Base-by-base conservation (phyloP, 2,888 invertebrate species). In the Pristionchus japonicus region DNA sequence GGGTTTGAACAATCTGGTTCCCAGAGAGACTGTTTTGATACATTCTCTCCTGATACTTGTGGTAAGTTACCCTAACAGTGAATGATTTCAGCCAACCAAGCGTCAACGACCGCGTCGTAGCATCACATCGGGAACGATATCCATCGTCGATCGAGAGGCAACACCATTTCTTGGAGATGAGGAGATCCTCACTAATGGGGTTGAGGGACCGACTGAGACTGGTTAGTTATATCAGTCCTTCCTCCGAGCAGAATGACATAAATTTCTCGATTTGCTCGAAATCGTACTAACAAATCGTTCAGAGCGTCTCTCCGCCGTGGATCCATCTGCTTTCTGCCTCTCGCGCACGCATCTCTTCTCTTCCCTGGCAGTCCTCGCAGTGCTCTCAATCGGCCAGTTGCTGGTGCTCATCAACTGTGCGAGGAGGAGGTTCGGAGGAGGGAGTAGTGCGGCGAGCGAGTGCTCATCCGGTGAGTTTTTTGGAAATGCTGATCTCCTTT, bases 321-420 rank as follows among this genome's bases (percentile, higher is more conserved):
- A 52, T 23, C 70, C 86, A 0, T 47, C 43, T 3, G 9, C 86
- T 34, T 49, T 70, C 23, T 86, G 86, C 20, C 87, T 87, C 57
- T 80, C 87, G 3, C 52, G 80, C 15, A 43, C 87, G 0, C 77
- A 77, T 31, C 57, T 87, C 34, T 87, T 87, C 87, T 87, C 87
- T 1, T 34, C 80, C 7, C 13, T 49, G 0, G 77, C 80, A 17
- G 80, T 87, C 6, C 40, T 61, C 9, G 27, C 43, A 11, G 80
- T 87, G 0, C 57, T 87, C 1, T 49, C 61, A 1, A 80, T 87
- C 20, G 77, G 77, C 1, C 87, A 87, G 31, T 52, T 87, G n/a
- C 47, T 87, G 3, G 52, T 87, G 20, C 37, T 87, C 1, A 37
- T 87, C 77, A 87, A 87, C 61, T 77, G 49, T 27, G 52, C 47